phyloP scores from a whole-genome alignment of 2,888 invertebrate genomes.

The Microctonus brassicae region DNA sequence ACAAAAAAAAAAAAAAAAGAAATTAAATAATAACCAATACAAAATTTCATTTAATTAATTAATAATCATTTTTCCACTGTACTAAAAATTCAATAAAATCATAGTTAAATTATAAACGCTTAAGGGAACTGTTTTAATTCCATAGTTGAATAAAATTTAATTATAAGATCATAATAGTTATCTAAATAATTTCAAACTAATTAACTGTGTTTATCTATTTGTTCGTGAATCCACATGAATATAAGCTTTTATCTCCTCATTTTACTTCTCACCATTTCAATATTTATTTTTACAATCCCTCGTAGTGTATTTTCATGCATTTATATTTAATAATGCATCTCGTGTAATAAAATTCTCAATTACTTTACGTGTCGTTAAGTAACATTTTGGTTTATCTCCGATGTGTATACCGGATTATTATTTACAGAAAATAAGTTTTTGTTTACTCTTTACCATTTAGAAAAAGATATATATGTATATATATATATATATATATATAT shows the following conservation, averaged over 20 bases:
- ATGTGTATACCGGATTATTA: constrained; percentile 13
- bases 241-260: not conserved
- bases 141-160: not conserved
- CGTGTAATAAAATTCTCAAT: not conserved
- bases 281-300: not conserved
- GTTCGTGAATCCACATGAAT: not conserved
- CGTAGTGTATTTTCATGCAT: not conserved
- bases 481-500: constrained; percentile 27
- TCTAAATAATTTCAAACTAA: not conserved
- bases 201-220: not conserved
- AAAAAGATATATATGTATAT: constrained; percentile 31
- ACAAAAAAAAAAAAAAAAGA: not conserved
- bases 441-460: not conserved
- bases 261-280: not conserved
- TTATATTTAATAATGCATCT: not conserved
- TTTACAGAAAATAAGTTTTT: constrained; percentile 6
- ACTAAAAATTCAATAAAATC: not conserved
- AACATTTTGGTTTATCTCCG: constrained; percentile 21
- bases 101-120: not conserved
- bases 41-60: constrained; percentile 8
- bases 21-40: not conserved
- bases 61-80: not conserved
- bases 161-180: not conserved
- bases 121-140: not conserved
- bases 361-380: constrained; percentile 6